Evolutionary conservation across 2,113 vertebrate species (phyloP), one percentile per base, ranked within the genome.

Genomic region (Neodontobutis hainanensis): DNA sequence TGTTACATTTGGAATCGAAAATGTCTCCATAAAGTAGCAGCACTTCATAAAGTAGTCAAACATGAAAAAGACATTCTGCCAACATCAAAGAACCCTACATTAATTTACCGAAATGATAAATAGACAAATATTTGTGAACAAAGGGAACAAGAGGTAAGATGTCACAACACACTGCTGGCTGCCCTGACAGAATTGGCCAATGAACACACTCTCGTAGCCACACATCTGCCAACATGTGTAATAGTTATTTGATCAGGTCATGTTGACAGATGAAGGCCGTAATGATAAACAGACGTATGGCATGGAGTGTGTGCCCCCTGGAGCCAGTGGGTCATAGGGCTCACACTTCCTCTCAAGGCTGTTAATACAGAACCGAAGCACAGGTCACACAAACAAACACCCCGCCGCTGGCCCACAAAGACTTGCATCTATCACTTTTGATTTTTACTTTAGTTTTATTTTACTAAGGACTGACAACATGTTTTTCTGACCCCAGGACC

Each of bases 181-280:
- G 68, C 36, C 68, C 47, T 75, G 77, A 71, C 70, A 68, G 59
- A 82, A 73, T 45, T 27, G 6, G 68, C 10, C 56, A 52, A 69
- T 44, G 55, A 48, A 8, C 11, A 46, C 0, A 52, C 47, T 49
- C 8, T 5, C 9, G 65, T 7, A 14, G 36, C 34, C 49, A 44
- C 65, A 62, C 52, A 35, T 49, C 80, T 83, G 84, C 87, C 78
- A 78, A 77, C 75, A 70, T 68, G 78, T 83, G 77, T 87, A 83
- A 78, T 35, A 85, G 81, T 62, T 81, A 81, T 87, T 82, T 85
- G 75, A 91, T 87, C 85, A 72, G 87, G 89, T 89, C 77, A 82
- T 82, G 84, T 86, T 89, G 88, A 89, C 88, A 86, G 81, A 87
- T 70, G 61, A 8, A 78, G 65, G 53, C 58, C 79, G 73, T 78